Evolutionary conservation across 2,888 invertebrate genomes (phyloP).

Genomic region (Carterocephalus palaemon): DNA sequence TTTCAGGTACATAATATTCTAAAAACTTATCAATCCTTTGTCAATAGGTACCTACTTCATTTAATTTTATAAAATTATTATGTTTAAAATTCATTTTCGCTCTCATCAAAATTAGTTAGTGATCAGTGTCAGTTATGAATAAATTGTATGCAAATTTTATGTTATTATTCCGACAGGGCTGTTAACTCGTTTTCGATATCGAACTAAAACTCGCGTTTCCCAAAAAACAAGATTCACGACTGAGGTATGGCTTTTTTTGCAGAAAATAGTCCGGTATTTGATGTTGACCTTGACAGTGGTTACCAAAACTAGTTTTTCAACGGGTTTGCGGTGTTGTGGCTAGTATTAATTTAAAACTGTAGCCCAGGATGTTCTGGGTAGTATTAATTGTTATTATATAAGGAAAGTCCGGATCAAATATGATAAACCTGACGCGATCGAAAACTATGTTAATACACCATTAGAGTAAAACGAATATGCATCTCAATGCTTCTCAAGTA

Average conservation of each 20-base stretch:
- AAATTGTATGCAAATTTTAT: background rate
- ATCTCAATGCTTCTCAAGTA: too few relatives aligned
- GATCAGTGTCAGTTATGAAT: too few relatives aligned
- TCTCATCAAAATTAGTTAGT: too few relatives aligned
- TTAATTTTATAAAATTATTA: too few relatives aligned
- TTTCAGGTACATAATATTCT: too few relatives aligned
- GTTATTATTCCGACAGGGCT: background rate
- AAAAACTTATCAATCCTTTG: too few relatives aligned
- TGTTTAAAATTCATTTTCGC: too few relatives aligned
- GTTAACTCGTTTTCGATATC: too few relatives aligned
- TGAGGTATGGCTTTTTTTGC: constrained; percentile 12
- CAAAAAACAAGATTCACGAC: constrained; percentile 16
- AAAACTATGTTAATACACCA: background rate
- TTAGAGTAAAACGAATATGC: too few relatives aligned
- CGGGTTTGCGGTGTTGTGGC: constrained; percentile 11
- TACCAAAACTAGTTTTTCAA: constrained; percentile 21
- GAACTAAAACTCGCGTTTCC: constrained; percentile 11
- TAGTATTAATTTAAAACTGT: constrained; percentile 19
- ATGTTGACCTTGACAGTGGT: constrained; percentile 13
- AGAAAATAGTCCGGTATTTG: constrained; percentile 16
- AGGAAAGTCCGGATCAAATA: constrained; percentile 12
- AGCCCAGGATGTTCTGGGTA: constrained; percentile 1
- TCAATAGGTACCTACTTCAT: too few relatives aligned
- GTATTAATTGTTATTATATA: constrained; percentile 4
- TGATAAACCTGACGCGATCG: background rate